phyloP scores from a whole-genome alignment of 2,888 invertebrate genomes.

The Cartodere bifasciata region DNA sequence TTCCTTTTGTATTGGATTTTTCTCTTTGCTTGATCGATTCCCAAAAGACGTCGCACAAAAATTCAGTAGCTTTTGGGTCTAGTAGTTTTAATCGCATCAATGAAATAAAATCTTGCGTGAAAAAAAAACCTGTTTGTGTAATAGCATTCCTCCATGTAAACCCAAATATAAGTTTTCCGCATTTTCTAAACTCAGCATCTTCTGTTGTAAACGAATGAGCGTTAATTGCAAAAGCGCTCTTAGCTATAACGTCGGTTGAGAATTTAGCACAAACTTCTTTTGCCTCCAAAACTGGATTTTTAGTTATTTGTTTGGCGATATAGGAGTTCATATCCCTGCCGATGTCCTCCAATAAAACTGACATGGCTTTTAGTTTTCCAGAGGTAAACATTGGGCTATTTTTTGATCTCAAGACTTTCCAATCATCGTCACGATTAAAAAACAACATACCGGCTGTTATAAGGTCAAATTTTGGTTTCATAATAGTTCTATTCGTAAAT shows the following conservation, averaged over 20 bases:
- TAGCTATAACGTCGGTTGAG: conserved; percentile 36
- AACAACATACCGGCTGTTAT: conserved; percentile 34
- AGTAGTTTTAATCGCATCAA: conserved; percentile 22
- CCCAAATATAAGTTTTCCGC: conserved; percentile 27
- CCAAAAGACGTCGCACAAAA: conserved; percentile 23
- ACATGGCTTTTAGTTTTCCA: conserved; percentile 42
- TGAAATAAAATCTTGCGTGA: conserved; percentile 19
- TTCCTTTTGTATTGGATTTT: conserved; percentile 27
- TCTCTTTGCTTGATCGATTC: conserved; percentile 22
- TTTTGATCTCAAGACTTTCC: conserved; percentile 40
- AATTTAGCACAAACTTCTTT: conserved; percentile 30
- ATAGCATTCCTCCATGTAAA: conserved; percentile 22
- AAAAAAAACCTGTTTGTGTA: conserved; percentile 20
- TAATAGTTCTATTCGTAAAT: conserved; percentile 36
- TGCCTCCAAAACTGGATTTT: conserved; percentile 22
- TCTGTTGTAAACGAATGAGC: conserved; percentile 29
- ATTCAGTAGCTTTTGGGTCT: conserved; percentile 18
- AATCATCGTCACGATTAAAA: conserved; percentile 36
- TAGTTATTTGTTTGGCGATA: conserved; percentile 9
- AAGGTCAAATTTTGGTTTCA: conserved; percentile 32
- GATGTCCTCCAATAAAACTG: conserved; percentile 34
- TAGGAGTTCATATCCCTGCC: conserved; percentile 23
- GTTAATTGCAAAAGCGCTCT: conserved; percentile 35
- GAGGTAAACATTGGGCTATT: conserved; percentile 42
- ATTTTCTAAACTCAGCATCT: conserved; percentile 28